Evolutionary conservation across 2,113 vertebrate species (phyloP), one percentile per base, ranked within the genome.

Genomic region (Dicentrarchus labrax): DNA sequence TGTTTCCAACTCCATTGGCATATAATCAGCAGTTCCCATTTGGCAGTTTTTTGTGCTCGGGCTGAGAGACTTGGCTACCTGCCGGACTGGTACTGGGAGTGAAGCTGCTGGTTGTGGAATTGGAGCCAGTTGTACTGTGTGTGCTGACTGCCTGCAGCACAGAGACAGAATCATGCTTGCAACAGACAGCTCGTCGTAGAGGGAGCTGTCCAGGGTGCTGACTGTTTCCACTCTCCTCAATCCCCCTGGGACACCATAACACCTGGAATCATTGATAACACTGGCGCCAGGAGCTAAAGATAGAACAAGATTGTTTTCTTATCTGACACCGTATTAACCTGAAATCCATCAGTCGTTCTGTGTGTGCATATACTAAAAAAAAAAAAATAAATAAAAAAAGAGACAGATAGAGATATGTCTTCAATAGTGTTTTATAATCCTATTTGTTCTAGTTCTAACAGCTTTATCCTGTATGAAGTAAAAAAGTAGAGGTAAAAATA

Each of bases 171-270:
- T 60, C 66, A 10, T 19, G 19, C 17, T 48, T 12, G 11, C 41
- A 47, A 48, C 22, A 77, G 50, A 24, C 48, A 65, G 12, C 53
- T 43, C 36, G 21, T 38, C 16, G 39, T 16, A 22, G 72, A 0
- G 19, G 83, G 80, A 83, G 74, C 86, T 90, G 60, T 86, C 83
- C 77, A 65, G 3, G 80, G 84, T 84, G 50, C 78, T 86, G 45
- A 78, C 21, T 57, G 11, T 66, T 59, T 19, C 56, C 12, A n/a
- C 16, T 64, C 43, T 59, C 17, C 12, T 56, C 45, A 15, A 6
- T 54, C 68, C 67, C 60, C 0, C 64, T 47, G 54, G 39, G 77
- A 45, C 16, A 0, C 21, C 3, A 56, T 51, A 56, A 36, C 64
- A 50, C 22, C 8, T 12, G 5, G 19, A 62, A n/a, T 36, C 8